Base-by-base conservation (phyloP, 2,888 invertebrate species). In the Esperia sulphurella region DNA sequence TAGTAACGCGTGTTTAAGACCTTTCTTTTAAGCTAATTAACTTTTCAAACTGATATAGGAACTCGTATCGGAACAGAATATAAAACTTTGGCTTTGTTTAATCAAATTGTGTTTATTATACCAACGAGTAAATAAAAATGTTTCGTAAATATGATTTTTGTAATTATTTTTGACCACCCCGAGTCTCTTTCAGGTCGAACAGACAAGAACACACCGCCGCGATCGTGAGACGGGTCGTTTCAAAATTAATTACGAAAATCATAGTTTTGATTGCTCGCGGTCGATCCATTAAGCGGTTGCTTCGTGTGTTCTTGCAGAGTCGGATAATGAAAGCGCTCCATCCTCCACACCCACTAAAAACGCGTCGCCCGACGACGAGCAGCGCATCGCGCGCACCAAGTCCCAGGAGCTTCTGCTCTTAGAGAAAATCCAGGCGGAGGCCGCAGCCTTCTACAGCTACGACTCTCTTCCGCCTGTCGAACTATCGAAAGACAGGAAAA, bases 251-350 rank as follows among this genome's bases (percentile, higher is more conserved):
- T 88, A 89, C 88, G 81, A 85, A 87, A 87, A 87, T 86, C 85
- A 81, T 82, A 57, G n/a, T 12, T 31, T 31, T 62, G 50, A 47
- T 55, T 54, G 59, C 41, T 54, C 51, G 58, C 61, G 67, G 39
- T 58, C 63, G 68, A 40, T 58, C 63, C 68, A 75, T 66, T 83
- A 75, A 83, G 74, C 75, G 78, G 69, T 71, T 62, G 67, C 69
- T 74, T 70, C 71, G 82, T 92, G 92, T 92, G 91, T 93, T 93
- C 92, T 94, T 94, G 91, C 93, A 94, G 94, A 94, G 85, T 94
- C 94, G 68, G 94, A 94, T 91, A 93, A 91, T 79, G 94, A 94
- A 90, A 93, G 94, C 77, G 91, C 90, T 61, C 92, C 93, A 28
- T 91, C 93, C 33, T 85, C 87, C 49, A 92, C 92, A 57, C 93